Conservation (phyloP, 1,140 invertebrate genomes). For the Neelides sp. region DNA sequence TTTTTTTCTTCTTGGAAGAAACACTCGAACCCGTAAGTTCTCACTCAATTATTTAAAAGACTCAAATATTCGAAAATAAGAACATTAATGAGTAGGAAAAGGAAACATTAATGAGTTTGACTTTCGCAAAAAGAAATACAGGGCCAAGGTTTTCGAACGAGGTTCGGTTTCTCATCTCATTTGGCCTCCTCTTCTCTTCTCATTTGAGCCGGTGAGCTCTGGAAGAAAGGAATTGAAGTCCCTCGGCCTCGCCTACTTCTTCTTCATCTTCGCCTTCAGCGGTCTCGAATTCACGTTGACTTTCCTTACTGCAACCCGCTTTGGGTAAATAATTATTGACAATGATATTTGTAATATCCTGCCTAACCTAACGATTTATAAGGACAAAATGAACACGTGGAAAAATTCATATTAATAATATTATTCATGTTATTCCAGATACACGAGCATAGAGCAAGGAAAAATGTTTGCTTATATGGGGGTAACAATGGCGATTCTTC, state of each 20-base stretch:
- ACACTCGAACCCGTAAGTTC: slow-evolving; percentile 57
- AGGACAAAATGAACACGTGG: too few relatives aligned
- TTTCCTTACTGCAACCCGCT: slow-evolving; percentile 87
- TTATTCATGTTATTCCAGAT: slow-evolving; percentile 35
- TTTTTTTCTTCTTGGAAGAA: slow-evolving; percentile 67
- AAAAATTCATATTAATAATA: too few relatives aligned
- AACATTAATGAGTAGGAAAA: too few relatives aligned
- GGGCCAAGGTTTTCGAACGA: slow-evolving; percentile 36
- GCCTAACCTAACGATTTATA: too few relatives aligned
- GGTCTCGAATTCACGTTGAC: slow-evolving; percentile 95
- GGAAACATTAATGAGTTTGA: not conserved
- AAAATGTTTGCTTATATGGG: slow-evolving; percentile 95
- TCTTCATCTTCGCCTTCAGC: slow-evolving; percentile 93
- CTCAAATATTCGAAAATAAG: too few relatives aligned
- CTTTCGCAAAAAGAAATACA: slow-evolving; percentile 46
- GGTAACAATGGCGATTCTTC: slow-evolving; percentile 80
- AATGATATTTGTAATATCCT: too few relatives aligned
- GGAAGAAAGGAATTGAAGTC: slow-evolving; percentile 47
- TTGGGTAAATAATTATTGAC: slow-evolving; percentile 40
- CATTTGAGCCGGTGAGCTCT: slow-evolving; percentile 45
- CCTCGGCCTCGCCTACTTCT: slow-evolving; percentile 77
- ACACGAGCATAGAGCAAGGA: slow-evolving; percentile 89
- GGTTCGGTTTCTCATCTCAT: slow-evolving; percentile 46
- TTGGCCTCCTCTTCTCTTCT: slow-evolving; percentile 53
- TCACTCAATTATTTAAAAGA: too few relatives aligned